Evolutionary conservation across 2,113 vertebrate genomes (phyloP).

Genomic region (Pseudopipra pipra): DNA sequence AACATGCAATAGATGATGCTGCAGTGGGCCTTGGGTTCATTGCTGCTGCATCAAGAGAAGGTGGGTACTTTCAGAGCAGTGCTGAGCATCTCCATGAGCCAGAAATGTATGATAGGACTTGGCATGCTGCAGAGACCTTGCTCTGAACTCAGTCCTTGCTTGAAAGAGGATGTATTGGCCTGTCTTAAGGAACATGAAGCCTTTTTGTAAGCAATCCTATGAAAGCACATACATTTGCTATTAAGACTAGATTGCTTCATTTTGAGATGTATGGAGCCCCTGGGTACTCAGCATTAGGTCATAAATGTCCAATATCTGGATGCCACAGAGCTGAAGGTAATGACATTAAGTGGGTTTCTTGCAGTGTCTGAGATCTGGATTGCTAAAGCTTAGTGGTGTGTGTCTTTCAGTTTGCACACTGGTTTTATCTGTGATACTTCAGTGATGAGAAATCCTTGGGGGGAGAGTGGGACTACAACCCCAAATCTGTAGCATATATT

Average conservation of each 20-base stretch:
- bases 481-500: neutral
- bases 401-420: neutral
- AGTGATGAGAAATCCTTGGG: neutral
- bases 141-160: neutral
- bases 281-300: neutral
- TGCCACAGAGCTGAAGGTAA: neutral
- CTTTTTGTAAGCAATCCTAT: neutral
- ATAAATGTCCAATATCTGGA: neutral
- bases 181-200: slow-evolving; percentile 20
- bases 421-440: neutral
- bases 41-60: neutral
- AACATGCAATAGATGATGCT: neutral
- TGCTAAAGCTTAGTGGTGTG: neutral
- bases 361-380: neutral
- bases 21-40: neutral
- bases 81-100: neutral
- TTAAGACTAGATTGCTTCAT: neutral
- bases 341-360: neutral
- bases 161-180: neutral
- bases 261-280: neutral
- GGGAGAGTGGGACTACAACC: neutral
- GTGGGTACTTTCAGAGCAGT: neutral
- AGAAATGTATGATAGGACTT: neutral
- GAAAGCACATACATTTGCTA: neutral
- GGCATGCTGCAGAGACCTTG: neutral